Percentiles rank a stretch among this genome's conserved stretches.
These are phyloP conservation scores for Pseudococcus longispinus DNA, from an alignment of 2,888 invertebrate genomes.

Conservation along the genomic window DNA sequence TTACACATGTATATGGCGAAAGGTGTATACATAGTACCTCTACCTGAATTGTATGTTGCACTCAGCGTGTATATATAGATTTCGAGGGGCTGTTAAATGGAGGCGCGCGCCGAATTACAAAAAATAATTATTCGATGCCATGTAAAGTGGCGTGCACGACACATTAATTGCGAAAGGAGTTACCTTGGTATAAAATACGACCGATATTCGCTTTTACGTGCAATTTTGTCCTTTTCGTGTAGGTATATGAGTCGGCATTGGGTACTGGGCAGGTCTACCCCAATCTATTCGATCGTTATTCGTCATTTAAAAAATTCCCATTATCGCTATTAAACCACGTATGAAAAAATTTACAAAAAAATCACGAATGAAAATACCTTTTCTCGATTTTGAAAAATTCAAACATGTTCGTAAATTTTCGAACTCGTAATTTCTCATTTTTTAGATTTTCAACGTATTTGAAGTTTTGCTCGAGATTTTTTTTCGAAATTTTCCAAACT, in stretches of 20 bases:
- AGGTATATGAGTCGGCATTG: background rate
- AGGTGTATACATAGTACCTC: background rate
- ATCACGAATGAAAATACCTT: too few relatives aligned
- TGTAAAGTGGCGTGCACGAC: slow-evolving; percentile 26
- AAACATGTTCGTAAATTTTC: too few relatives aligned
- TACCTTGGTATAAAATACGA: slow-evolving; percentile 18
- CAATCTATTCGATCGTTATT: too few relatives aligned
- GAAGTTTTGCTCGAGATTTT: background rate
- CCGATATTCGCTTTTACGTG: slow-evolving; percentile 22
- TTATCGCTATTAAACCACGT: too few relatives aligned
- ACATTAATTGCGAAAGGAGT: slow-evolving; percentile 20
- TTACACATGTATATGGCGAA: background rate
- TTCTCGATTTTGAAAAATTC: too few relatives aligned
- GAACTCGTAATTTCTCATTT: too few relatives aligned
- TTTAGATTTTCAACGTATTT: too few relatives aligned
- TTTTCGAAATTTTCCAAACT: background rate
- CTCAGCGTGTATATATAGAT: background rate
- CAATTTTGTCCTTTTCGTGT: slow-evolving; percentile 22
- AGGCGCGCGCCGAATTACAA: slow-evolving; percentile 18
- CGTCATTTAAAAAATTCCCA: too few relatives aligned
- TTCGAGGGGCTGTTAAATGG: background rate
- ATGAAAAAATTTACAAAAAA: too few relatives aligned
- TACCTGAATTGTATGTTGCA: background rate
- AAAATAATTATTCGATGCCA: slow-evolving; percentile 26
- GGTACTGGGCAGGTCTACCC: too few relatives aligned